Percentiles rank a stretch among this genome's conserved stretches.
phyloP scores from a whole-genome alignment of 2,888 invertebrate species.

The Drosophila yooni region DNA sequence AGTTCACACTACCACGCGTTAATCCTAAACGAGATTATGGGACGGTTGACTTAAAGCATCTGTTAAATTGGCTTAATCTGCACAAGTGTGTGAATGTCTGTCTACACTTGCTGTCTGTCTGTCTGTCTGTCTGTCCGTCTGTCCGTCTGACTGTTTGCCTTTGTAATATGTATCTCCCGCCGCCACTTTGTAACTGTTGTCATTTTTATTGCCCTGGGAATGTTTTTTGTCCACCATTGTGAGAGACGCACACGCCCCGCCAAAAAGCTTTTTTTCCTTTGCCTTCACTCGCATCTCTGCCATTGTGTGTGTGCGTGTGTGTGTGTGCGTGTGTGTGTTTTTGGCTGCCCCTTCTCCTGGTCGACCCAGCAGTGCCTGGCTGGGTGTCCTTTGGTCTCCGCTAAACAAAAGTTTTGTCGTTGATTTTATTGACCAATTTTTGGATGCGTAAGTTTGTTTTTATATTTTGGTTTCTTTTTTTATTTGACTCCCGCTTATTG shows the following conservation, averaged over 20 bases:
- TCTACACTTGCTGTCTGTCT: constrained; percentile 13
- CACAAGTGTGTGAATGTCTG: constrained; percentile 50
- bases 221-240: constrained; percentile 75
- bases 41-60: constrained; percentile 78
- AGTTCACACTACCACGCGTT: constrained; percentile 61
- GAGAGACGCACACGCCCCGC: constrained; percentile 70
- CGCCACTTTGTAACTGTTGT: constrained; percentile 81
- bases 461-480: constrained; percentile 27
- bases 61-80: constrained; percentile 82
- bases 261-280: constrained; percentile 40
- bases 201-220: constrained; percentile 82
- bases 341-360: constrained; percentile 21
- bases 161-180: constrained; percentile 74
- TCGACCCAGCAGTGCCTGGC: constrained; percentile 33
- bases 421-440: constrained; percentile 81
- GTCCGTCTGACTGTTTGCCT: constrained; percentile 45
- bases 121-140: constrained; percentile 27
- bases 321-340: constrained; percentile 25
- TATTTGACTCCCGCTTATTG: constrained; percentile 35
- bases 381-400: constrained; percentile 74
- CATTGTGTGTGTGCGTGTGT: constrained; percentile 22
- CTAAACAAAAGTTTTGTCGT: constrained; percentile 77
- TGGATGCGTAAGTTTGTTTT: constrained; percentile 76
- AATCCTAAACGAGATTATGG: constrained; percentile 76
- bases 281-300: constrained; percentile 25